Evolutionary conservation across 2,113 vertebrate species (phyloP), one percentile per base, ranked within the genome.

Genomic region (Serilophus lunatus): DNA sequence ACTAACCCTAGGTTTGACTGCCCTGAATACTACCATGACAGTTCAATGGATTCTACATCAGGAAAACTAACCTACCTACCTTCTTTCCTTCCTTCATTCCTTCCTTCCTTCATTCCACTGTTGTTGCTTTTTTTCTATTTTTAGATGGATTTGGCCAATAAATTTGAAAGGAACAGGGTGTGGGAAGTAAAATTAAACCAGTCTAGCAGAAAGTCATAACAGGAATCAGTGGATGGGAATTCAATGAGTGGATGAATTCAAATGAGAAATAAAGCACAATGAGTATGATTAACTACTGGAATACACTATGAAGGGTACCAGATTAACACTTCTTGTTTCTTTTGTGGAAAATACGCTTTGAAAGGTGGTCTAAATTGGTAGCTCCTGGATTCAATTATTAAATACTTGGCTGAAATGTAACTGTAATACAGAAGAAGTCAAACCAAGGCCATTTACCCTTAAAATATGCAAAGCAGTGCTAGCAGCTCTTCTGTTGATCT

Each of bases 151-250:
- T 86, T 81, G 54, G 59, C 38, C 87, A 88, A 92, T 95, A 95
- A 91, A 96, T 95, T 66, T 87, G 70, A 91, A 93, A 88, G 60
- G 81, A 92, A 91, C 25, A 72, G 33, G 57, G 36, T 87, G 70
- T 88, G 47, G 76, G 82, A 90, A 90, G 95, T 78, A 93, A 96
- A 95, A 92, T 94, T 93, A 93, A 96, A 96, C 82, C 76, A 84
- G 69, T 88, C 82, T 92, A 86, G 71, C 92, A 88, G 82, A 93
- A 80, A 94, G 40, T 79, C 83, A 69, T 93, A 96, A 93, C 76
- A 92, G 40, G 69, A 96, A 84, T 89, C 74, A 57, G 61, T 79
- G 86, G 51, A 91, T 84, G 60, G 44, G 92, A 96, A 80, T 72
- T 78, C 91, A 89, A 93, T n/a, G n/a, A 77, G 68, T 72, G 76